Evolutionary conservation across 2,113 vertebrate genomes (phyloP), one percentile per base, ranked within the genome.

Genomic region (Eublepharis macularius): DNA sequence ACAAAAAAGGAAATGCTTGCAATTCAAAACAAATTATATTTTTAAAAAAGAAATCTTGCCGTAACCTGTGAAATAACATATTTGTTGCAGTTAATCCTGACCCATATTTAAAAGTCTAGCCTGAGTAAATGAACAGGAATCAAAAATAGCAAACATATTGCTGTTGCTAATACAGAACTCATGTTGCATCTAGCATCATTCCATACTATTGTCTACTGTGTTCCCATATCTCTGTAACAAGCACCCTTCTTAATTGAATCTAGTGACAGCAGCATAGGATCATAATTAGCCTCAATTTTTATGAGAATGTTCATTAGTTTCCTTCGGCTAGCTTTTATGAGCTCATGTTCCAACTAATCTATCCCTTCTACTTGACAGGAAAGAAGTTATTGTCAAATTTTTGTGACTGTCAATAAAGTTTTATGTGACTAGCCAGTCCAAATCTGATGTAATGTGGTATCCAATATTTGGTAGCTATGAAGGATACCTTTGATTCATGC

Each of bases 1-100:
- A 39, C 34, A 7, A 84, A 45, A 79, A 45, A 80, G 7, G 1
- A 49, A 86, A 13, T 86, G 89, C 60, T 82, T 89, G 93, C 91
- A 90, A 91, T 76, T 29, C 4, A 29, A 54, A 76, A 21, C 17
- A 34, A 32, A 75, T 75, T 32, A n/a, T 47, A 32, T 76, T 49
- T 34, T n/a, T 57, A 17, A 19, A 19, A 19, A 11, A 19, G 21
- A 76, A 76, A 76, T 51, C 5, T 12, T 81, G n/a, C 85, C 45
- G 81, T 80, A 72, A 4, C 63, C 76, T 21, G 3, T 1, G n/a
- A 87, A 89, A 49, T 17, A 66, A 10, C 0, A 54, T 6, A 2
- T 81, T 85, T 32, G 65, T 29, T 76, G 54, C 34, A 16, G 14
- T 47, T 65, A 39, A 6, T n/a, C 79, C 9, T 66, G n/a, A 0